Base-by-base conservation (phyloP, 2,797 vertebrate genomes). In the Lerista edwardsae region DNA sequence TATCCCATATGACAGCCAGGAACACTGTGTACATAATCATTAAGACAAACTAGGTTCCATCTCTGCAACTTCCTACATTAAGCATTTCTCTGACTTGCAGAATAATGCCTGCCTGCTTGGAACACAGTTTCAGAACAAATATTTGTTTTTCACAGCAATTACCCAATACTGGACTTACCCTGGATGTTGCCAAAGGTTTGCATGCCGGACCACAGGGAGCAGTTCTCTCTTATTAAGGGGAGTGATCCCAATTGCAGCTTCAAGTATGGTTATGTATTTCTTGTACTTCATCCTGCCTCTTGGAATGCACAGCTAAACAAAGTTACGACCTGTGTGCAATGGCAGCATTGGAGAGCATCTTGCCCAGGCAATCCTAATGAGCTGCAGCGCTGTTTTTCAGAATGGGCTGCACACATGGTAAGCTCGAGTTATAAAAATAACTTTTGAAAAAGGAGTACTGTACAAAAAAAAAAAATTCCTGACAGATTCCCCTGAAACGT, bases 211-310 rank as follows among this genome's bases (percentile, higher is more conserved):
- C 15, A 98, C 97, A 0, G 98, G 98, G 62, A 99, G 93, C 57
- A 99, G 96, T 88, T 98, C 98, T 75, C 97, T 95, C 93, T 99
- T 99, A 95, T 98, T 99, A 80, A 99, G 97, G 29, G 98, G 98
- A 21, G 98, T 97, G 17, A 99, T 96, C 74, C 98, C 98, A 80
- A 98, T 95, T 0, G 98, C 98, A 19, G 97, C 98, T 94, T 99
- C 98, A 96, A 99, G 96, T 94, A 99, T 97, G 34, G 97, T 98
- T 91, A 98, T 97, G 41, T 98, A 99, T 94, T 99, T 99, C 96
- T 99, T 99, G 90, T 98, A 99, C 95, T 97, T 97, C 98, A 99
- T 99, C 90, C 91, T 95, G 88, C 83, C 87, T 88, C 71, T 90
- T 85, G 86, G 64, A 88, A 39, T 82, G 73, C 81, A 89, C 80